Evolutionary conservation across 2,113 vertebrate genomes (phyloP), one percentile per base, ranked within the genome.

Genomic region (Ameiurus melas): DNA sequence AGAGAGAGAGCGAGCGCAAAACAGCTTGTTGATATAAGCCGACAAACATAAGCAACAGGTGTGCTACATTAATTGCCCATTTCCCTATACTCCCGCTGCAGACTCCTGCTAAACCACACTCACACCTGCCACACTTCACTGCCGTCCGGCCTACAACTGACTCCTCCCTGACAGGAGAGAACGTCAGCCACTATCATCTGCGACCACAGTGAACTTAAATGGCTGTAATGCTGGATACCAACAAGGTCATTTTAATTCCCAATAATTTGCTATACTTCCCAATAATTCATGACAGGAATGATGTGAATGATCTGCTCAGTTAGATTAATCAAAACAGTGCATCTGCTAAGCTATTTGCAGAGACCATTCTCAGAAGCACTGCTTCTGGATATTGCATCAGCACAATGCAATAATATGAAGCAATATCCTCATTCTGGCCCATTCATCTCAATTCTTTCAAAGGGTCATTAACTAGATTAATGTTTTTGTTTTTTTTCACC

Each of bases 1-100:
- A 43, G 71, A 22, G 30, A 75, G 36, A 25, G 39, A 25, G 71
- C 47, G 43, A 5, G 43, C 16, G 12, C 4, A 13, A 73, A 47
- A 47, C 20, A 75, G 20, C 36, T 43, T 14, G 60, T n/a, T 75
- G 51, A 27, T 27, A 51, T 78, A 78, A 51, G 27, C 43, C 25
- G 51, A 51, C 39, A 78, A 78, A 51, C 73, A 77, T 78, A 27
- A 51, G 22, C 43, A 27, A 78, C 75, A 78, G 75, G 75, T 78
- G 75, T 78, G 75, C 43, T 9, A 75, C 16, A 25, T 75, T 75
- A 75, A 75, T 75, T 75, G 39, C 71, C 71, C 20, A 71, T 71
- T 75, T 75, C 39, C 36, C 71, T 5, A 51, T 51, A 78, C 75
- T 71, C 68, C 68, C 2, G 5, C 30, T 71, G 68, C 30, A 36